phyloP scores from a whole-genome alignment of 1,140 invertebrate species.

The Carcinoscorpius rotundicauda region DNA sequence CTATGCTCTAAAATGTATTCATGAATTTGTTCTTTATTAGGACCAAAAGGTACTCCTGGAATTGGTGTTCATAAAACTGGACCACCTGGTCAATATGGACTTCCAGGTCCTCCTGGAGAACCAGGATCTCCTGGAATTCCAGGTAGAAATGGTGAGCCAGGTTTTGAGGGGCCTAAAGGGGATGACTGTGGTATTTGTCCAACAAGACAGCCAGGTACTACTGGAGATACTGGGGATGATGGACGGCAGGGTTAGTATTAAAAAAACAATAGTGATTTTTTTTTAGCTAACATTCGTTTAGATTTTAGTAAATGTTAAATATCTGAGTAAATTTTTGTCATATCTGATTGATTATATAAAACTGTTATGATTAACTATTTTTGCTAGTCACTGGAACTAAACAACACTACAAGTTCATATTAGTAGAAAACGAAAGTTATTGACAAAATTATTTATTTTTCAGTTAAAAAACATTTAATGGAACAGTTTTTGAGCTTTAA shows the following conservation, averaged over 20 bases:
- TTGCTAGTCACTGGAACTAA: too few relatives aligned
- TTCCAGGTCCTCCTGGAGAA: constrained; percentile 23
- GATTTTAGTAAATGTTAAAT: too few relatives aligned
- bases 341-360: too few relatives aligned
- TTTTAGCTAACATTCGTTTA: too few relatives aligned
- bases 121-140: constrained; percentile 24
- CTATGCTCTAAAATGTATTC: too few relatives aligned
- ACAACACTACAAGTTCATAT: too few relatives aligned
- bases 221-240: constrained; percentile 26
- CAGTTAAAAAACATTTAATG: too few relatives aligned
- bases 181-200: constrained; percentile 28
- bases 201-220: constrained; percentile 45
- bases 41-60: constrained; percentile 20
- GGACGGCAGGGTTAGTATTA: constrained; percentile 19
- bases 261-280: too few relatives aligned
- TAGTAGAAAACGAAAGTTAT: too few relatives aligned
- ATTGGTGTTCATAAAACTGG: constrained; percentile 19
- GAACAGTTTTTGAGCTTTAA: too few relatives aligned
- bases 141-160: constrained; percentile 25
- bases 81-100: constrained; percentile 22
- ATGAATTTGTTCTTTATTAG: constrained; percentile 5
- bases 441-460: too few relatives aligned
- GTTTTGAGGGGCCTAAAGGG: constrained; percentile 26
- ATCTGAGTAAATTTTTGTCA: too few relatives aligned
- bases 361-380: background rate